phyloP scores from a whole-genome alignment of 2,113 vertebrate genomes.

The Nothoprocta perdicaria region DNA sequence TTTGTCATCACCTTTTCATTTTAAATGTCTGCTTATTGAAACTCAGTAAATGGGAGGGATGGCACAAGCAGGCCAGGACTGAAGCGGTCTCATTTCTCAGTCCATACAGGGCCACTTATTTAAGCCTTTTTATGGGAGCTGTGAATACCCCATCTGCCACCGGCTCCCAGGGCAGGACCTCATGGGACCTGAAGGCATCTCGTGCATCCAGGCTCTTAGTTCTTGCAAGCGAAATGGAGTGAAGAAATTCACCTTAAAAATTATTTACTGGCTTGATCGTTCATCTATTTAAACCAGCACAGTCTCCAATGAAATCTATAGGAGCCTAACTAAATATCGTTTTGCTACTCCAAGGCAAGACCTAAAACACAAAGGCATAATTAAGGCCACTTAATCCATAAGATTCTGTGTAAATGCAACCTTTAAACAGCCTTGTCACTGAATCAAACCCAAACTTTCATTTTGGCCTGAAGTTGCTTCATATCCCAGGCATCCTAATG shows the following conservation, averaged over 20 bases:
- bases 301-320: neutral
- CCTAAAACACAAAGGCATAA: neutral
- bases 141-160: neutral
- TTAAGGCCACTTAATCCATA: neutral
- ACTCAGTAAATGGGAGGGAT: constrained; percentile 42
- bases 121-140: neutral
- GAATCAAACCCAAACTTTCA: neutral
- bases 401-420: neutral
- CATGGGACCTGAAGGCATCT: neutral
- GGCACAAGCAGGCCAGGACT: constrained; percentile 16
- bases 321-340: neutral
- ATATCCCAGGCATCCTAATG: neutral
- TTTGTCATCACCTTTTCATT: constrained; percentile 67
- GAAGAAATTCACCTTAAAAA: neutral
- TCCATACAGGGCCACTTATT: fast-evolving
- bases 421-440: neutral
- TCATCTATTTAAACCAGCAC: neutral
- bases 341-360: neutral
- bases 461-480: neutral
- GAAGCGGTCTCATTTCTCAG: neutral
- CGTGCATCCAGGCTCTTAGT: neutral
- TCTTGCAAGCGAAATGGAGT: neutral
- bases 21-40: constrained; percentile 41
- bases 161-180: neutral
- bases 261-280: neutral